phyloP scores from a whole-genome alignment of 92 coral and sea anemone genomes.

The Isaurus tuberculatus region DNA sequence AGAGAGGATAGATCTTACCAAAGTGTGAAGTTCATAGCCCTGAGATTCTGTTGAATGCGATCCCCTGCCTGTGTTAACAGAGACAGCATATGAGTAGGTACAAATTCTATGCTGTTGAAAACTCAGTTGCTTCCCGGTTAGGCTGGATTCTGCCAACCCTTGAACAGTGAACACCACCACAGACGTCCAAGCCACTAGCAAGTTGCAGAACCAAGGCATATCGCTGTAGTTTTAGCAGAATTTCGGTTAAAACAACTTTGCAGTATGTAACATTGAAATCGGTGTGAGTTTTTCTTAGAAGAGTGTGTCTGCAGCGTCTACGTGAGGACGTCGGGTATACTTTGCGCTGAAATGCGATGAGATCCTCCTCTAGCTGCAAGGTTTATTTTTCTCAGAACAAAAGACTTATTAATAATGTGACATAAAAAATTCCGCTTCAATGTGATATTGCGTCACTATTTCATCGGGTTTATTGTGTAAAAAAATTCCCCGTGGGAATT shows the following conservation, averaged over 20 bases:
- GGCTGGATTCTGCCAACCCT: background rate
- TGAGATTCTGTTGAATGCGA: conserved; percentile 73
- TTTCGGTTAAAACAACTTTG: background rate
- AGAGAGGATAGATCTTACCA: conserved; percentile 49
- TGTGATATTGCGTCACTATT: conserved; percentile 29
- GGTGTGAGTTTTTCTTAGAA: background rate
- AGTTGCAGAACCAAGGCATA: conserved; percentile 47
- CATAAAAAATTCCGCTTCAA: background rate
- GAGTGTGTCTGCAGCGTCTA: background rate
- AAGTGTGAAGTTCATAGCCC: conserved; percentile 70
- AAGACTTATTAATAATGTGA: background rate
- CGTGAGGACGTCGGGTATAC: background rate
- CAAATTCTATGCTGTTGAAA: conserved; percentile 55
- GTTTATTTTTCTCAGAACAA: background rate
- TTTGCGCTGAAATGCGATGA: conserved; percentile 44
- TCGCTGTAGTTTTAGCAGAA: background rate
- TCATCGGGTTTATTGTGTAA: background rate
- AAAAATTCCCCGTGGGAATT: background rate
- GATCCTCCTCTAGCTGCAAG: too few relatives aligned
- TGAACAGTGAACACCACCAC: background rate
- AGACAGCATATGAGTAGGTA: conserved; percentile 82
- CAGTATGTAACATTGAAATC: background rate
- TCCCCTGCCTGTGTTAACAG: conserved; percentile 89
- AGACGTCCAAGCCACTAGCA: background rate
- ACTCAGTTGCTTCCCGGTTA: background rate